These are phyloP conservation scores for Oxycera nigricornis DNA, from an alignment of 2,888 invertebrate genomes.

Conservation along the genomic window DNA sequence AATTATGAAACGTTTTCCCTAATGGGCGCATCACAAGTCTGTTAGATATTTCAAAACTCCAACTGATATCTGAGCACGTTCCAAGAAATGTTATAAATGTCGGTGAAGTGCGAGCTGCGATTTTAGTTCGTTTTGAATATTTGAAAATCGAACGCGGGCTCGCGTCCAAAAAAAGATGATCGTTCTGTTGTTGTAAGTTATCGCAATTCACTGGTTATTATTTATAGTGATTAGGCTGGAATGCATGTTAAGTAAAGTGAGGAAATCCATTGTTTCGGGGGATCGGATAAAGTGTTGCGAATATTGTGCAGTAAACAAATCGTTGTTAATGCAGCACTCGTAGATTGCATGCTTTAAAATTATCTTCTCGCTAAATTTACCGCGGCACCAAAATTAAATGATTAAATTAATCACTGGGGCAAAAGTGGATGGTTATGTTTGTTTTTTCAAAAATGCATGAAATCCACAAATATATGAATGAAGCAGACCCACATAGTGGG, in stretches of 20 bases:
- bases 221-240: not conserved
- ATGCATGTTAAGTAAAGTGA: not conserved
- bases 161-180: conserved; percentile 5
- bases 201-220: not conserved
- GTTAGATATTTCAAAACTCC: conserved; percentile 3
- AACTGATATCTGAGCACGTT: conserved; percentile 16
- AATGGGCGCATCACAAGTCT: not conserved
- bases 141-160: conserved; percentile 16
- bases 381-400: too few relatives aligned
- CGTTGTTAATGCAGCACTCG: too few relatives aligned
- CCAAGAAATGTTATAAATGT: conserved; percentile 35
- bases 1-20: conserved; percentile 25
- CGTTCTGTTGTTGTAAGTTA: not conserved
- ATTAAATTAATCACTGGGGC: too few relatives aligned
- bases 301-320: too few relatives aligned
- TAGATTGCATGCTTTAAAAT: too few relatives aligned
- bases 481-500: too few relatives aligned
- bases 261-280: not conserved
- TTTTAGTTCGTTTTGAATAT: conserved; percentile 27
- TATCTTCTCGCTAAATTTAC: too few relatives aligned
- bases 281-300: not conserved
- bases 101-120: not conserved
- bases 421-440: too few relatives aligned
- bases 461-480: too few relatives aligned
- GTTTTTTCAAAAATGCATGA: too few relatives aligned